These are phyloP conservation scores for Serinus canaria DNA, from an alignment of 2,113 vertebrate species.

Conservation along the genomic window DNA sequence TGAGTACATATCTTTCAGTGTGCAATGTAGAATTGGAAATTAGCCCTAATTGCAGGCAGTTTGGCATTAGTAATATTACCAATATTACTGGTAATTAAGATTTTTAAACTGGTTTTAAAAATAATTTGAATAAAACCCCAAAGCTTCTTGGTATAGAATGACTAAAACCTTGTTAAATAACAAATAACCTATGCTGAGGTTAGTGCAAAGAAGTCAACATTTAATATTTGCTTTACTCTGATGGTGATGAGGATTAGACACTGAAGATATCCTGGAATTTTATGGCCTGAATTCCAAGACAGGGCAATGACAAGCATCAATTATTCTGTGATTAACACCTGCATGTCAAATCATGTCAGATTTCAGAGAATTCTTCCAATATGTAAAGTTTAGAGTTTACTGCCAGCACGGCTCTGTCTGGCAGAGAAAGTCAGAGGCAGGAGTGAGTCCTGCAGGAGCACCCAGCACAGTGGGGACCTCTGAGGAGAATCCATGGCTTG, in stretches of 20 bases:
- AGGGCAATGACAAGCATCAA: neutral
- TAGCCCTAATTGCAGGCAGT: neutral
- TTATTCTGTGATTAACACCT: neutral
- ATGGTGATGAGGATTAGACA: neutral
- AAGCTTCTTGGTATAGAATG: neutral
- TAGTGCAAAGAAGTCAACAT: neutral
- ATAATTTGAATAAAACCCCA: neutral
- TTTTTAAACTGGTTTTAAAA: neutral
- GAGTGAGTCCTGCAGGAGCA: neutral
- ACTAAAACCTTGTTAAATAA: neutral
- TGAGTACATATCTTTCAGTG: neutral
- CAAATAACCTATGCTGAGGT: neutral
- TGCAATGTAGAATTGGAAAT: neutral
- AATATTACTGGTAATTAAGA: neutral
- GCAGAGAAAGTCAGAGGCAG: neutral
- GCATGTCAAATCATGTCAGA: neutral
- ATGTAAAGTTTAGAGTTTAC: neutral
- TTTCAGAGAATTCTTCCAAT: neutral
- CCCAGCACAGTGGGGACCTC: neutral
- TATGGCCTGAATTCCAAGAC: neutral
- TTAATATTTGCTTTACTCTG: neutral
- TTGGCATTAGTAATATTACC: neutral
- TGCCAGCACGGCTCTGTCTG: neutral
- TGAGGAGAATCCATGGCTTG: rapidly evolving
- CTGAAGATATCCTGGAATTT: neutral